Evolutionary conservation across 2,797 vertebrate species (phyloP).

Genomic region (Eulemur mongoz): DNA sequence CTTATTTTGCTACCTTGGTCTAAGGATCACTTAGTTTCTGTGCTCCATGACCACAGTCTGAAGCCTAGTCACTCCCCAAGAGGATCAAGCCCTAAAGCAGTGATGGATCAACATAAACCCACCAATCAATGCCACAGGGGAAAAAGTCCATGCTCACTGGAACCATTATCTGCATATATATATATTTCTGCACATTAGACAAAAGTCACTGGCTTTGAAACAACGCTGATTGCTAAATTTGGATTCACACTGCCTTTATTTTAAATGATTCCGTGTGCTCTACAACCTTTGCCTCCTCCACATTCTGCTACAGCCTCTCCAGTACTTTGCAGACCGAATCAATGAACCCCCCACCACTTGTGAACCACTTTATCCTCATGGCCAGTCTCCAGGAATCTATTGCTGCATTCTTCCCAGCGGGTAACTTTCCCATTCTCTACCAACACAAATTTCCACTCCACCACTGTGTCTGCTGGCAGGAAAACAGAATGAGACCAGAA

Average conservation of each 20-base stretch:
- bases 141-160: not conserved
- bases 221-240: not conserved
- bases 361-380: conserved; percentile 88
- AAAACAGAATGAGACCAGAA: conserved; percentile 89
- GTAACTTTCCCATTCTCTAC: conserved; percentile 91
- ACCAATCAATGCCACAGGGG: not conserved
- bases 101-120: not conserved
- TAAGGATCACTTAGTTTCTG: not conserved
- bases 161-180: not conserved
- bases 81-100: not conserved
- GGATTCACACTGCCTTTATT: not conserved
- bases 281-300: not conserved
- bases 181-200: not conserved
- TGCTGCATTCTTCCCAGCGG: conserved; percentile 96
- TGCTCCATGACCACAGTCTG: not conserved
- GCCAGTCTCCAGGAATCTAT: conserved; percentile 90
- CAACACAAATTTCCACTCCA: conserved; percentile 97
- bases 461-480: conserved; percentile 88
- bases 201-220: conserved; percentile 56
- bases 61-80: not conserved
- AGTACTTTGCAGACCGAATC: conserved; percentile 52
- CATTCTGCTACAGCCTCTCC: not conserved
- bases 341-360: conserved; percentile 91
- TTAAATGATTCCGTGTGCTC: not conserved
- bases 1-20: not conserved